Percentiles rank a stretch among this genome's conserved stretches.
phyloP scores from a whole-genome alignment of 2,113 vertebrate genomes.

The Mesocricetus auratus region DNA sequence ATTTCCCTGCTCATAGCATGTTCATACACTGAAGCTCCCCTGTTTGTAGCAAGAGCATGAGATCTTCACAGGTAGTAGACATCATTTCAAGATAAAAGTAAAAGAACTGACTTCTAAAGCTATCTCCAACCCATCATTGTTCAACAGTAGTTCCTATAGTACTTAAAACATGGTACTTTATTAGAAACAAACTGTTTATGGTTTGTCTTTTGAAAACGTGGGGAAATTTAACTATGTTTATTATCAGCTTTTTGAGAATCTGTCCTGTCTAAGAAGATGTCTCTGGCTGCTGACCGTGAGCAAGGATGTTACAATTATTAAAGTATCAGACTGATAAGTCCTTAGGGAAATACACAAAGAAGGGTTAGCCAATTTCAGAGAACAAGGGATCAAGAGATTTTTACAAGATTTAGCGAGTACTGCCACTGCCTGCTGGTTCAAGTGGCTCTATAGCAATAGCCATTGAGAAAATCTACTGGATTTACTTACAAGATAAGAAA shows the following conservation, averaged over 20 bases:
- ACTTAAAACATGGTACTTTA: background rate
- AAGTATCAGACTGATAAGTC: constrained; percentile 24
- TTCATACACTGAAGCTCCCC: background rate
- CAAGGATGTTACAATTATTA: background rate
- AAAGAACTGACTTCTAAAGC: background rate
- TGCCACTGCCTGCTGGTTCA: background rate
- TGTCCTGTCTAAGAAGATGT: background rate
- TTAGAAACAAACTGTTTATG: background rate
- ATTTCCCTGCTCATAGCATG: background rate
- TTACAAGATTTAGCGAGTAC: background rate
- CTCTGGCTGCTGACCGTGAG: background rate
- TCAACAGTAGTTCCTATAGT: background rate
- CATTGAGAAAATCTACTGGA: background rate
- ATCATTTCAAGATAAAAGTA: background rate
- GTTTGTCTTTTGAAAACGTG: constrained; percentile 9
- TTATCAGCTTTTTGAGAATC: background rate
- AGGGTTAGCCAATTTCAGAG: background rate
- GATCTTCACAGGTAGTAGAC: background rate
- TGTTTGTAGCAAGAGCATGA: background rate
- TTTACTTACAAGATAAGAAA: constrained; percentile 52
- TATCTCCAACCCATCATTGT: background rate
- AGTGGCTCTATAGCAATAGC: background rate
- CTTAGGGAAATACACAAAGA: background rate
- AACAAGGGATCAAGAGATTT: background rate
- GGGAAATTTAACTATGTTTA: background rate